Evolutionary conservation across 2,113 vertebrate genomes (phyloP), one percentile per base, ranked within the genome.

Genomic region (Trochalopteron elliotii): DNA sequence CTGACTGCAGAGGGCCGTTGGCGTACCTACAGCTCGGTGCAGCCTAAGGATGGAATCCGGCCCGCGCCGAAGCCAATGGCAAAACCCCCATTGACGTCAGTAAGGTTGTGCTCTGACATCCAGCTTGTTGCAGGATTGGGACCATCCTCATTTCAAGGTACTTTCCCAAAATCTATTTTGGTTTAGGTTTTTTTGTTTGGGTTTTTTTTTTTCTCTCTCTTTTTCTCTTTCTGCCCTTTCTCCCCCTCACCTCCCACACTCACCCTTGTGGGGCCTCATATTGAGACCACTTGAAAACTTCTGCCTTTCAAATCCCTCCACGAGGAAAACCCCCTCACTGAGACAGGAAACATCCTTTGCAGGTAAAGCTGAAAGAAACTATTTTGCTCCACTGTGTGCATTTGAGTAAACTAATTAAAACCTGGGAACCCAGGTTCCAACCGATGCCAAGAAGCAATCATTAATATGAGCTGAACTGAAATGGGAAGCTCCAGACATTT

Each of bases 341-440:
- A 83, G 59, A 94, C n/a, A 17, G 94, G 86, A 97, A 96, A 90
- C 90, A 68, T 89, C 90, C 88, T 93, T 76, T 69, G 69, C 96
- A 97, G 96, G 96, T 97, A 94, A 90, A 93, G 69, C 94, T 96
- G 83, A 97, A 96, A 97, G 91, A 83, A 94, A 90, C 76, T 74
- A 67, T 91, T 97, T 97, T 90, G 75, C 90, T 76, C 83, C 8
- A 9, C 59, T 85, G 83, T 7, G 9, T 79, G 72, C 20, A 2
- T 95, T 91, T 96, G 64, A 95, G 91, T 86, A 95, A 96, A 95
- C 80, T 93, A 96, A 96, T 97, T 96, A 95, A 95, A 97, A 96
- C 83, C 80, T 87, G 68, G 72, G 96, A 97, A 83, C 59, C 10
- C 85, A n/a, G 30, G 47, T 82, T 91, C 93, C 83, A 77, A 75